Evolutionary conservation across 2,888 invertebrate species (phyloP).

Genomic region (Cephus pulcher): DNA sequence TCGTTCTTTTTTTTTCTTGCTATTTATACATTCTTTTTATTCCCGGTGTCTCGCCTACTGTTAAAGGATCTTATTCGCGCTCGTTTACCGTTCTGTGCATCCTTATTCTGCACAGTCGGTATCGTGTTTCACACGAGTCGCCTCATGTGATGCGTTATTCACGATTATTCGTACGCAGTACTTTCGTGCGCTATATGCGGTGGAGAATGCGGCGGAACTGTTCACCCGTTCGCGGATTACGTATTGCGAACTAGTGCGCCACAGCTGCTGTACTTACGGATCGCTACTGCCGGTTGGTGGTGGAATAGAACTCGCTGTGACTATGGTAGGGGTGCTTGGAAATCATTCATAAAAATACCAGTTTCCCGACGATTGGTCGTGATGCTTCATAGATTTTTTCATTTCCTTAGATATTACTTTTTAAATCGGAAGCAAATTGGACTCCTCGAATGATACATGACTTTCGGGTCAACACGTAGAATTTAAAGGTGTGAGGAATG

Average conservation of each 20-base stretch:
- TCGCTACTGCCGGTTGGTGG: background rate
- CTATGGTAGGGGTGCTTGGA: background rate
- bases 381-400: background rate
- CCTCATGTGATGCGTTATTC: background rate
- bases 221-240: background rate
- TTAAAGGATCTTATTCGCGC: background rate
- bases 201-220: background rate
- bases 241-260: background rate
- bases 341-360: background rate
- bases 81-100: background rate
- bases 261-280: background rate
- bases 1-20: background rate
- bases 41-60: background rate
- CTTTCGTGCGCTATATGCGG: background rate
- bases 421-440: background rate
- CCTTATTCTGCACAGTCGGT: background rate
- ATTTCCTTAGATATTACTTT: background rate
- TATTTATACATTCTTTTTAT: background rate
- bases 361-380: background rate
- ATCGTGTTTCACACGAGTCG: background rate
- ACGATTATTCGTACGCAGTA: background rate
- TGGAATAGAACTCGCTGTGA: background rate
- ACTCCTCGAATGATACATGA: background rate
- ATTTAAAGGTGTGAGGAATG: background rate
- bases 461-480: background rate